Conservation (phyloP, 2,113 vertebrate species). For the Sapajus apella region DNA sequence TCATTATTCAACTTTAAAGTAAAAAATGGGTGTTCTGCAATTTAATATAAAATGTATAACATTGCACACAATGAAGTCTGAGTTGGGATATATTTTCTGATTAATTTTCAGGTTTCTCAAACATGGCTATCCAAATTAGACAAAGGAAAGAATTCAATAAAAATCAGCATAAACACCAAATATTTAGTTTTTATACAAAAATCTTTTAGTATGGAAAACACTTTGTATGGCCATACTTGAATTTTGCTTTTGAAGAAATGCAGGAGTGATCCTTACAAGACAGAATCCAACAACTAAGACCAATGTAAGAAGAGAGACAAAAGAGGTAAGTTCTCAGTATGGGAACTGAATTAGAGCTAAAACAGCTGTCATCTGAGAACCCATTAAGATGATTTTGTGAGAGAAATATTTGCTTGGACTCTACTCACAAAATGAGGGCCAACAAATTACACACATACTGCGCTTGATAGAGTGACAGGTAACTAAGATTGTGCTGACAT, state of each 20-base stretch:
- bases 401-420: conserved; percentile 2
- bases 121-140: background rate
- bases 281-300: conserved; percentile 44
- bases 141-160: background rate
- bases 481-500: background rate
- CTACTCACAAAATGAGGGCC: background rate
- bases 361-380: conserved; percentile 76
- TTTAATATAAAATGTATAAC: background rate
- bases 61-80: background rate
- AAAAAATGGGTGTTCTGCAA: background rate
- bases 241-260: conserved; percentile 2
- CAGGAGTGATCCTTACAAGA: background rate
- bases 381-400: background rate
- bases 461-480: background rate
- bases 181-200: conserved; percentile 15
- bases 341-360: conserved; percentile 70
- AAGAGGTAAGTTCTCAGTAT: conserved; percentile 45
- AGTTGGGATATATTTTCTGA: background rate
- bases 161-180: background rate
- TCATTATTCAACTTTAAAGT: conserved; percentile 27
- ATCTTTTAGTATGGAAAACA: background rate
- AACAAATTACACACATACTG: background rate
- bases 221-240: background rate
- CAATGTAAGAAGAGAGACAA: conserved; percentile 38
- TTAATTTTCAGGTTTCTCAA: background rate